These are phyloP conservation scores for Helobdella robusta DNA, from an alignment of 2,888 invertebrate genomes.

Conservation along the genomic window DNA sequence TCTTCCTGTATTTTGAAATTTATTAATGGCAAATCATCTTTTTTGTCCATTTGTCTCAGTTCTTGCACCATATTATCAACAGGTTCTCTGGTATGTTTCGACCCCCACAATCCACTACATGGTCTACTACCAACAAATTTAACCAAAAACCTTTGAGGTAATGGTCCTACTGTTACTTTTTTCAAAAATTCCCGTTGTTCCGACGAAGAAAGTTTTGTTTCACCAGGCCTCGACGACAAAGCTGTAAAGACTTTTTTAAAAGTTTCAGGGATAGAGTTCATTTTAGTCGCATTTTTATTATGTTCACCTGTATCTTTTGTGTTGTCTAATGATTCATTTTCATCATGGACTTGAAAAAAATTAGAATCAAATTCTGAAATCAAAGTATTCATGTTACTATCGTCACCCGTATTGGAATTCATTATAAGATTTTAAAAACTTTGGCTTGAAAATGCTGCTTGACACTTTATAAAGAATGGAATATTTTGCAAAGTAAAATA, in stretches of 20 bases:
- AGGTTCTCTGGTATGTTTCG: conserved; percentile 42
- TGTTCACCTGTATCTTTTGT: not conserved
- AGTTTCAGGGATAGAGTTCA: not conserved
- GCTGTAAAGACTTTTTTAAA: not conserved
- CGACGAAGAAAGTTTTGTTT: not conserved
- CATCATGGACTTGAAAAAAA: too few relatives aligned
- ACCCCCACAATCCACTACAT: conserved; percentile 43
- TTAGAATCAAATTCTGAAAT: too few relatives aligned
- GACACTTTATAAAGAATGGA: too few relatives aligned
- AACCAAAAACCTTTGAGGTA: conserved; percentile 48
- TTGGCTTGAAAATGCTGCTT: too few relatives aligned
- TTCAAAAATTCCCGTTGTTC: conserved; percentile 29
- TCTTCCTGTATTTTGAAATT: conserved; percentile 38
- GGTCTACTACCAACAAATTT: conserved; percentile 46
- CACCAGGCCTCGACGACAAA: conserved; percentile 8
- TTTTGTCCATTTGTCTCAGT: conserved; percentile 39
- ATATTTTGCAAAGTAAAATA: too few relatives aligned
- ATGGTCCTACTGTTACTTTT: conserved; percentile 40
- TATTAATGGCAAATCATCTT: conserved; percentile 43
- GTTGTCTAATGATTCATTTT: too few relatives aligned
- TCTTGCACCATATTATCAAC: conserved; percentile 44
- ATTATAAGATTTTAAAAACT: too few relatives aligned
- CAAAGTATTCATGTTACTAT: too few relatives aligned
- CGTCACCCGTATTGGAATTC: too few relatives aligned
- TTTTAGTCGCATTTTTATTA: not conserved